Percentiles rank a stretch among this genome's conserved stretches.
These are phyloP conservation scores for Saxicola maurus DNA, from an alignment of 2,797 vertebrate genomes.

Conservation along the genomic window DNA sequence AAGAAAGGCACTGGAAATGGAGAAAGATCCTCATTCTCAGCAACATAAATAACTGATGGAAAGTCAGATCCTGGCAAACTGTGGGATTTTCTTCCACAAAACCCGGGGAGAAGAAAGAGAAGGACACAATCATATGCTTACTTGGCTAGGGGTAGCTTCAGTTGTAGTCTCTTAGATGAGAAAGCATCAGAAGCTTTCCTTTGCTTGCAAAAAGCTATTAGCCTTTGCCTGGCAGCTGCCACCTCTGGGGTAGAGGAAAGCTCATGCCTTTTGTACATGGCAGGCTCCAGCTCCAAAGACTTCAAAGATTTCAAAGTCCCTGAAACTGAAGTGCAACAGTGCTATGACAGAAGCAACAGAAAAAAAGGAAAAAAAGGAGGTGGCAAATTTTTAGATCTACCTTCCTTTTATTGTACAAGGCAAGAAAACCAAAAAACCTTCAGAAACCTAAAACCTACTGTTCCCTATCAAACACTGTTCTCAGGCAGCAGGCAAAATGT, in stretches of 20 bases:
- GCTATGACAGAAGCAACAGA: neutral
- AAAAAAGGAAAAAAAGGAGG: neutral
- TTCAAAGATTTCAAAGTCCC: constrained; percentile 9
- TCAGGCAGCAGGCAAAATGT: neutral
- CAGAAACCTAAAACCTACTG: neutral
- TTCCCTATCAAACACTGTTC: neutral
- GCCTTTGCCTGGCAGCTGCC: neutral
- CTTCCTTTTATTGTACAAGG: neutral
- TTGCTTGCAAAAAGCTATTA: constrained; percentile 4
- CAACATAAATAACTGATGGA: neutral
- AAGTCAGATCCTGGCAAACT: neutral
- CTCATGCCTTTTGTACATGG: neutral
- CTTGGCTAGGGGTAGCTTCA: neutral
- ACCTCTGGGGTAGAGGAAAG: neutral
- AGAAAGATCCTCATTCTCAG: neutral
- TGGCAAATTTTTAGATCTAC: neutral
- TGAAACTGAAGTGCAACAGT: neutral
- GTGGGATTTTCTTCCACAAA: neutral
- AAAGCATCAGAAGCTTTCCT: neutral
- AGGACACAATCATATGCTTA: neutral
- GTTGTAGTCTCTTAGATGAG: neutral
- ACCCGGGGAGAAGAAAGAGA: neutral
- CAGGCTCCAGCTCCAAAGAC: neutral
- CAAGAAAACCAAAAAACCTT: neutral
- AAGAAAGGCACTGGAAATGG: fast-evolving